phyloP scores from a whole-genome alignment of 1,140 invertebrate genomes.

The Mya arenaria region DNA sequence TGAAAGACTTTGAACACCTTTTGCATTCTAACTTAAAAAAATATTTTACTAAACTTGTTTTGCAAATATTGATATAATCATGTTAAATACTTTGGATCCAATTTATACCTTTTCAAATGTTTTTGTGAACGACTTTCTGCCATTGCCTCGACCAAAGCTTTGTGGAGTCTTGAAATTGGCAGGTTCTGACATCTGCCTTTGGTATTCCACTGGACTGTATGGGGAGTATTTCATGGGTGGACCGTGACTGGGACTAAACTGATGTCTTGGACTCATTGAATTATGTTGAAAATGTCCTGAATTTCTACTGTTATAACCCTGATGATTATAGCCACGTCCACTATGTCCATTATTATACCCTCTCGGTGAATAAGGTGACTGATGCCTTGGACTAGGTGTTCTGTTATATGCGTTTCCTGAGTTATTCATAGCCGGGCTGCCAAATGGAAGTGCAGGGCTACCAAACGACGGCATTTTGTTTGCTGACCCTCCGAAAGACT shows the following conservation, averaged over 20 bases:
- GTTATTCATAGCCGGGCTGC: constrained; percentile 5
- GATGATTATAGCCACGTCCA: neutral
- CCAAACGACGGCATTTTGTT: constrained; percentile 36
- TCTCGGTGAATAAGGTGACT: constrained; percentile 12
- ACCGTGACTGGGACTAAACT: neutral
- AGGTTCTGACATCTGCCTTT: neutral
- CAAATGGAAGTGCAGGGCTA: constrained; percentile 43
- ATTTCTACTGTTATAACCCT: neutral
- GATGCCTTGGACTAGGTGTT: constrained; percentile 31
- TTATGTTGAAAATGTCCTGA: neutral
- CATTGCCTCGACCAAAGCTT: constrained; percentile 26
- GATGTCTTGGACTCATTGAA: neutral
- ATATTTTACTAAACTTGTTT: neutral
- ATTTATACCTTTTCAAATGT: constrained; percentile 45
- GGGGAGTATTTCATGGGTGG: neutral
- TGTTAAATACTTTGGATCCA: neutral
- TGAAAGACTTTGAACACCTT: neutral
- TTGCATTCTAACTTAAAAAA: neutral
- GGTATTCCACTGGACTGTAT: constrained; percentile 5
- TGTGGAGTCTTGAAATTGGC: constrained; percentile 43
- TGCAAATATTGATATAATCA: neutral
- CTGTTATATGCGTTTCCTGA: neutral
- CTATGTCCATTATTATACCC: neutral
- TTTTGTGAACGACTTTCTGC: constrained; percentile 45
- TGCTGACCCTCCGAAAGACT: constrained; percentile 16